Evolutionary conservation across 2,113 vertebrate genomes (phyloP), one percentile per base, ranked within the genome.

Genomic region (Hirundichthys speculiger): DNA sequence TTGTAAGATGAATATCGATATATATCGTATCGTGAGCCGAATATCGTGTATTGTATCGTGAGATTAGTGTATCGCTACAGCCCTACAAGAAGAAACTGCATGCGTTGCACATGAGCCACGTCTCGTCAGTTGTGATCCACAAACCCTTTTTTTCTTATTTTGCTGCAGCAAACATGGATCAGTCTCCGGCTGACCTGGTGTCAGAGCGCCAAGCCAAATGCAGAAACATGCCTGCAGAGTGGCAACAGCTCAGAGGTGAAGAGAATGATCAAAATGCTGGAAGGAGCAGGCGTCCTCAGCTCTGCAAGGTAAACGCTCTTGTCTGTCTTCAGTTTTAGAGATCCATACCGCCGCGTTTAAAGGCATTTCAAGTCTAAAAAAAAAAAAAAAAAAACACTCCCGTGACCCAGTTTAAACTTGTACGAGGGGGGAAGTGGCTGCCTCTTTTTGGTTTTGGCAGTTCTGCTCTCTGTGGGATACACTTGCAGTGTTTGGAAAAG

Each of bases 211-310:
- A 67, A 63, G 55, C 19, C 42, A 52, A 77, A 51, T n/a, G 20
- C 49, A 13, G 75, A 49, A 51, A 43, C 62, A 57, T 65, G 62
- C 60, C 55, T 0, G 49, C 82, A 57, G 69, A 41, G 64, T 2
- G 70, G 85, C 8, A 57, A 49, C 8, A 74, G 84, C 5, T 22
- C 75, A 42, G 85, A 88, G 9, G 84, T 92, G 27, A 45, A 91
- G 76, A 83, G 89, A 70, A 93, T 92, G 88, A 94, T 92, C 69
- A 80, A 92, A 67, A 91, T 92, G 21, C 93, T 93, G 8, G 93
- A 94, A n/a, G 76, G 92, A 94, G 73, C 93, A 95, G 63, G 80
- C 92, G 18, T 88, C 92, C 6, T 92, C 92, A 61, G 86, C 90
- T 71, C 80, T 90, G 64, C 91, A 91, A 89, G 94, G 95, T 95